phyloP scores from a whole-genome alignment of 1,140 invertebrate species.

The Nasonia giraulti region DNA sequence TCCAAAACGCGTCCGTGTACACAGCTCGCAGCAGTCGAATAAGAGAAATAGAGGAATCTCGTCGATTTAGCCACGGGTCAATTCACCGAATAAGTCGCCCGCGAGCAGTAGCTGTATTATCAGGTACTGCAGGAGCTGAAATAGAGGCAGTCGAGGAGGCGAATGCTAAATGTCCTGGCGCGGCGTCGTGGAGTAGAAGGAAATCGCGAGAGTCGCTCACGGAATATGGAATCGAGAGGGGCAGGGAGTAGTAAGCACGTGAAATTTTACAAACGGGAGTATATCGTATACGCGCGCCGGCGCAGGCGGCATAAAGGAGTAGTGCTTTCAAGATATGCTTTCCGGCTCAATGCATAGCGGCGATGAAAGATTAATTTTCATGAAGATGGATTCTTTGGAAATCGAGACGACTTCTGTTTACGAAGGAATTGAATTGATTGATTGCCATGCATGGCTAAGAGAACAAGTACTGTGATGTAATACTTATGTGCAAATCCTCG shows the following conservation, averaged over 20 bases:
- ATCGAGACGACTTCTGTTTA: neutral
- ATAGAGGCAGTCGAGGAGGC: slow-evolving; percentile 8
- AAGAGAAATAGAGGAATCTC: neutral
- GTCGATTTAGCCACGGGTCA: slow-evolving; percentile 26
- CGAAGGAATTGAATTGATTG: no score
- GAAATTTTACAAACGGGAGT: slow-evolving; percentile 14
- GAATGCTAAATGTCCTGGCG: slow-evolving; percentile 1
- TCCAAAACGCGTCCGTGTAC: neutral
- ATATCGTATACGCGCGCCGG: neutral
- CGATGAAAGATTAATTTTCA: neutral
- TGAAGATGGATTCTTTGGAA: neutral
- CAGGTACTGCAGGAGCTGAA: neutral
- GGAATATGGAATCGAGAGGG: slow-evolving; percentile 23
- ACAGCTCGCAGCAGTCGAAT: neutral
- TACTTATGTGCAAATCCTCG: no score
- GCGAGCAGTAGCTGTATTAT: slow-evolving; percentile 7
- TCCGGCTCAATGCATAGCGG: neutral
- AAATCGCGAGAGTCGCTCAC: slow-evolving; percentile 19
- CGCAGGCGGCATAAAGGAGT: neutral
- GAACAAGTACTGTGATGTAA: no score
- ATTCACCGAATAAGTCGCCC: slow-evolving; percentile 15
- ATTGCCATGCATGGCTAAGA: no score
- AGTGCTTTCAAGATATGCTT: neutral
- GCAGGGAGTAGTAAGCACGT: neutral
- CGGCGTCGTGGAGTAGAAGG: neutral